Base-by-base conservation (phyloP, 2,113 vertebrate species). In the Xerus inauris region DNA sequence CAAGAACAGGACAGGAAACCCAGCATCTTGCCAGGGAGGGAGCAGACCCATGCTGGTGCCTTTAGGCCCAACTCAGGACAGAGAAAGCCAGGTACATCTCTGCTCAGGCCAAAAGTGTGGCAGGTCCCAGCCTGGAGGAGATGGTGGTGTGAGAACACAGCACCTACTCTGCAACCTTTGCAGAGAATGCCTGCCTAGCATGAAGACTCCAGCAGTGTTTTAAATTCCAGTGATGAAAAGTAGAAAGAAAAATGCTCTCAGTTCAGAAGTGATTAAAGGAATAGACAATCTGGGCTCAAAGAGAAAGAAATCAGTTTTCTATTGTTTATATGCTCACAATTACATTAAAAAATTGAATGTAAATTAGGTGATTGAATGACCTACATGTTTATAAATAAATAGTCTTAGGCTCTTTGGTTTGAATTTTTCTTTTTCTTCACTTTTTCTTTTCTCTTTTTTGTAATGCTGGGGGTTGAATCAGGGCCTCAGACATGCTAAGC, bases 161-260 rank as follows among this genome's bases (percentile, higher is more conserved):
- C 51, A 6, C 3, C n/a, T n/a, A 2, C 38, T 67, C 30, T 32
- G 67, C 11, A 30, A 5, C 14, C 7, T 0, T 2, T n/a, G 35
- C 7, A 42, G 54, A 72, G 83, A 67, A 35, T 19, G 17, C 12
- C 26, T n/a, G 67, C 3, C 1, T 0, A 9, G 24, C 17, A 6
- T 17, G 2, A 14, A 8, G 11, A 8, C 28, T 35, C 73, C 73
- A 9, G 5, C 42, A n/a, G 20, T 69, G 24, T 26, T 73, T 65
- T 64, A 73, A 71, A 62, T 62, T 35, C 26, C 69, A 32, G 42
- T 16, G 30, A 73, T 1, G 42, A 49, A 2, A 64, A 62, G 19
- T 16, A 30, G 42, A 49, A 59, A 82, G 28, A 77, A 38, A 69
- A 90, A 13, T 20, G 24, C 4, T n/a, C 11, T 42, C 62, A 8